Conservation (phyloP, 2,113 vertebrate genomes). For the Phoxinus phoxinus region DNA sequence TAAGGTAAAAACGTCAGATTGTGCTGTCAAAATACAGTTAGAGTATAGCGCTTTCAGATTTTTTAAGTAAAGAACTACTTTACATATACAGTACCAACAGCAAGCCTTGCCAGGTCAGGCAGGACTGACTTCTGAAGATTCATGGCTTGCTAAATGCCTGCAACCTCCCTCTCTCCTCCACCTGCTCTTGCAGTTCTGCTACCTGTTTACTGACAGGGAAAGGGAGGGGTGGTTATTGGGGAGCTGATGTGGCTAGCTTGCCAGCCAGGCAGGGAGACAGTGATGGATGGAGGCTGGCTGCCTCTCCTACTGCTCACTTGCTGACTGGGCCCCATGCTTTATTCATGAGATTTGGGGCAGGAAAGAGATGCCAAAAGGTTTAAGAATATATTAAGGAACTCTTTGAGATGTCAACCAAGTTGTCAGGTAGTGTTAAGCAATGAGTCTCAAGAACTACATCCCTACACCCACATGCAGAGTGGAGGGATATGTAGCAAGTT, state of each 20-base stretch:
- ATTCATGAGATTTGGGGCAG: conserved; percentile 85
- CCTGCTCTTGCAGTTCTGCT: conserved; percentile 47
- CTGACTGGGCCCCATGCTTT: conserved; percentile 90
- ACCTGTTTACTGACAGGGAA: conserved; percentile 79
- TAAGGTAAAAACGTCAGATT: not conserved
- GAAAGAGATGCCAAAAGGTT: conserved; percentile 85
- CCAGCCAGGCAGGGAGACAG: conserved; percentile 79
- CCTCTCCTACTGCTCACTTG: conserved; percentile 82
- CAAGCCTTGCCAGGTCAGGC: conserved; percentile 48
- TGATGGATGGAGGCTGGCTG: conserved; percentile 87
- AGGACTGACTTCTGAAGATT: conserved; percentile 66
- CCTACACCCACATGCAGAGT: conserved; percentile 68
- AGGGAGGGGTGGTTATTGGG: conserved; percentile 77
- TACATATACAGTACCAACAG: conserved; percentile 19
- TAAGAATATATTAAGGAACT: conserved; percentile 89
- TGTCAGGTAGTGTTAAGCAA: conserved; percentile 83
- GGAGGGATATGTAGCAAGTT: conserved; percentile 58
- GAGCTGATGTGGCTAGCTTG: conserved; percentile 74
- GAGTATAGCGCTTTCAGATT: not conserved
- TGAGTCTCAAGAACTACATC: conserved; percentile 71
- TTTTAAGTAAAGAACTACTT: conserved; percentile 14
- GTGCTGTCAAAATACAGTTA: not conserved
- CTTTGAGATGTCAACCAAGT: conserved; percentile 83
- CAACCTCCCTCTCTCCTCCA: conserved; percentile 20
- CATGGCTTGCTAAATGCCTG: conserved; percentile 66